A percentile compares a stretch with the other conserved stretches of the same genome.
These are phyloP conservation scores for Oophaga sylvatica DNA, from an alignment of 2,797 vertebrate genomes.

Conservation along the genomic window DNA sequence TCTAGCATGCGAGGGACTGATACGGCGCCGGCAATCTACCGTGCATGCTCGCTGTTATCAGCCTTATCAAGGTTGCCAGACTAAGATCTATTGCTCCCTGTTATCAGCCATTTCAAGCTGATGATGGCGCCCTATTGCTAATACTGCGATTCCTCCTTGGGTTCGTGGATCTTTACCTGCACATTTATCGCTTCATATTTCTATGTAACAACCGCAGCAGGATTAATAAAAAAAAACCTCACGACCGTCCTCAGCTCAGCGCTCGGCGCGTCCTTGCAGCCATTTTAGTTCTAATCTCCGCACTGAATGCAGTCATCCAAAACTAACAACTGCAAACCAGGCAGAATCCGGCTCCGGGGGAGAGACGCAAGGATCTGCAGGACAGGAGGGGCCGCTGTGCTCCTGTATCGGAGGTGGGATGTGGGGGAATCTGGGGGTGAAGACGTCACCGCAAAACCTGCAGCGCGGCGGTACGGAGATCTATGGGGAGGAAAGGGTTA, in stretches of 20 bases:
- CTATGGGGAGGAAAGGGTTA: neutral
- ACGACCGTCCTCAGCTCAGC: neutral
- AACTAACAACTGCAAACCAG: slow-evolving; percentile 44
- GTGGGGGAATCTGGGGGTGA: neutral
- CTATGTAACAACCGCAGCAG: neutral
- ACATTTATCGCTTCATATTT: too few relatives aligned
- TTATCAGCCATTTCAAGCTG: neutral
- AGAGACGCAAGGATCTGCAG: neutral
- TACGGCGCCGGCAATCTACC: too few relatives aligned
- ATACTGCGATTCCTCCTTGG: too few relatives aligned
- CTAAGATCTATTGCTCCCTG: neutral
- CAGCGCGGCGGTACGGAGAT: neutral
- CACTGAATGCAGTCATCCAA: slow-evolving; percentile 26
- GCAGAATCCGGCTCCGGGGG: slow-evolving; percentile 35
- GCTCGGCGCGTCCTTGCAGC: neutral
- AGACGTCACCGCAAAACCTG: neutral
- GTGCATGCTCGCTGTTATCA: neutral
- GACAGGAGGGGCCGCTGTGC: neutral
- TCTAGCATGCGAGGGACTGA: neutral
- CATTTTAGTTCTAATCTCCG: slow-evolving; percentile 2
- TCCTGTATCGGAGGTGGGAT: slow-evolving; percentile 24
- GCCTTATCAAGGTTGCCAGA: too few relatives aligned
- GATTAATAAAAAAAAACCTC: neutral
- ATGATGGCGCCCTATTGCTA: too few relatives aligned
- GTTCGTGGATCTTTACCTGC: too few relatives aligned